Percentiles rank a stretch among this genome's conserved stretches.
Conservation (phyloP, 1,140 invertebrate genomes). For the Brachystomella parvula region DNA sequence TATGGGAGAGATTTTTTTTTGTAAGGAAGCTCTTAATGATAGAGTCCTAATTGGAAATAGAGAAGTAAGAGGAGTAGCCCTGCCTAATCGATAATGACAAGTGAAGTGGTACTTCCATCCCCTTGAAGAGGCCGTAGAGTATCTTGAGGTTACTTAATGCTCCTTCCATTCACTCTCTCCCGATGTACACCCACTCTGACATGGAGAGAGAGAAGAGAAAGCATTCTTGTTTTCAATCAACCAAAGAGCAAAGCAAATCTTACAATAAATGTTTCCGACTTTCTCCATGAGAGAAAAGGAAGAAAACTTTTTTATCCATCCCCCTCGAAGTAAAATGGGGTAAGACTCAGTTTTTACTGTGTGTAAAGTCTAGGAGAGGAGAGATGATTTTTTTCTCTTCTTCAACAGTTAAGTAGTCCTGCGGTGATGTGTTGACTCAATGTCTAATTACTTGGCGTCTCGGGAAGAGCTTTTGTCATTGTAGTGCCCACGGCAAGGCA, state of each 20-base stretch:
- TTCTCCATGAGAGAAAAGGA: slow-evolving; percentile 4
- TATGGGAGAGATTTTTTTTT: no score
- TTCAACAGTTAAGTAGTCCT: no score
- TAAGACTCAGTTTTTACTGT: no score
- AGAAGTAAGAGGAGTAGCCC: neutral
- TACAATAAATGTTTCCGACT: neutral
- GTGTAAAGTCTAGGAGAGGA: no score
- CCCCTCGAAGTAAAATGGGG: no score
- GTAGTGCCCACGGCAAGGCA: neutral
- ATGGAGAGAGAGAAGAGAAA: neutral
- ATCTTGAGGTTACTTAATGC: neutral
- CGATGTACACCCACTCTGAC: neutral
- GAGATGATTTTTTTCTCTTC: no score
- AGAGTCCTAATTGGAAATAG: neutral
- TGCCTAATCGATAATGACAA: slow-evolving; percentile 27
- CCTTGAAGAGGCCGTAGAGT: neutral
- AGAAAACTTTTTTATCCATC: neutral
- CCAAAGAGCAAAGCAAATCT: slow-evolving; percentile 24
- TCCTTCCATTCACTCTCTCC: neutral
- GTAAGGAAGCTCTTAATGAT: neutral
- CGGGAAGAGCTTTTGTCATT: neutral
- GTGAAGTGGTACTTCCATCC: neutral
- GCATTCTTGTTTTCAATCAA: slow-evolving; percentile 22
- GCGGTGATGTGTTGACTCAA: neutral
- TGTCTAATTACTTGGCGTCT: neutral